Evolutionary conservation across 2,797 vertebrate genomes (phyloP).

Genomic region (Notamacropus eugenii): DNA sequence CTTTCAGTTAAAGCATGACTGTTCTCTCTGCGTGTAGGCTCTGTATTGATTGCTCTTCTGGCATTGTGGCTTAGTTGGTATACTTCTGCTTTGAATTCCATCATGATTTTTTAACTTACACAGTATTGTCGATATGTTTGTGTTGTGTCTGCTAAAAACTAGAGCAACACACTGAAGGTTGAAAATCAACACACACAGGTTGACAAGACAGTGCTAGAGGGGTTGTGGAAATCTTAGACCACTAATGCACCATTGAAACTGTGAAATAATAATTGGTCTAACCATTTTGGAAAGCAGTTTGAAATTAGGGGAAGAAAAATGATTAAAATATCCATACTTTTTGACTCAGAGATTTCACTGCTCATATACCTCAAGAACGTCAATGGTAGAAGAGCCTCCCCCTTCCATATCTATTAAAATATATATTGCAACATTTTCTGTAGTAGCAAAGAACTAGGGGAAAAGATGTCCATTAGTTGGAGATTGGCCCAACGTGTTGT

Average conservation of each 20-base stretch:
- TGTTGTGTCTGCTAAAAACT: slow-evolving; percentile 34
- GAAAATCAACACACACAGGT: background rate
- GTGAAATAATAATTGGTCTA: background rate
- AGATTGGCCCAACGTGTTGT: background rate
- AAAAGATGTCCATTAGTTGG: background rate
- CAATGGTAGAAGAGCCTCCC: background rate
- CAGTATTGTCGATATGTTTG: slow-evolving; percentile 29
- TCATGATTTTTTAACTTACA: slow-evolving; percentile 41
- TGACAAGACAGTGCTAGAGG: background rate
- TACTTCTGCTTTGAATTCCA: slow-evolving; percentile 41
- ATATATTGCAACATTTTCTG: background rate
- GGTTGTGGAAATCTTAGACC: background rate
- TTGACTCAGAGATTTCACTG: background rate
- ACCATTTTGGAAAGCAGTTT: background rate
- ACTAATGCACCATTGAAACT: background rate
- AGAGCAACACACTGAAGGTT: background rate
- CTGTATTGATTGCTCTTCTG: slow-evolving; percentile 58
- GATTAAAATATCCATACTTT: background rate
- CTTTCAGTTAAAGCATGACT: slow-evolving; percentile 57
- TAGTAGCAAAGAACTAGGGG: background rate
- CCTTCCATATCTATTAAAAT: background rate
- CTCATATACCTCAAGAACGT: background rate
- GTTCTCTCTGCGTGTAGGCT: slow-evolving; percentile 49
- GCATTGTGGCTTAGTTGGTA: slow-evolving; percentile 47
- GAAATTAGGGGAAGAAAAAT: background rate